Conservation (phyloP, 1,140 invertebrate genomes). For the Eufriesea mexicana region DNA sequence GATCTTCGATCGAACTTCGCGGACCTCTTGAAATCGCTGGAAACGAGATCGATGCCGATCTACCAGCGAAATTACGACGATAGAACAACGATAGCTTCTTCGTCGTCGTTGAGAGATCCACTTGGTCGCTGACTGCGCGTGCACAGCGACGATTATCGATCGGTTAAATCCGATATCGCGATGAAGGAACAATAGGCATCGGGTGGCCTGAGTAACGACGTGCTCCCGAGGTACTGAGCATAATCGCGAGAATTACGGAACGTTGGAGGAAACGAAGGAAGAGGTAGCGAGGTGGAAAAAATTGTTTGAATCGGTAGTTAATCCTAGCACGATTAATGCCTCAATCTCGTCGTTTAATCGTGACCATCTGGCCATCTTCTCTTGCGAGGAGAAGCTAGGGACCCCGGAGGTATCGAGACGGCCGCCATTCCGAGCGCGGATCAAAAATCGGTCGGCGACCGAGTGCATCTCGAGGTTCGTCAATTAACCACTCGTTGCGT, state of each 20-base stretch:
- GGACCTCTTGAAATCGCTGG: neutral
- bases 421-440: neutral
- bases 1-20: neutral
- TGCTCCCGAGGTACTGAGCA: neutral
- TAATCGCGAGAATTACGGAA: neutral
- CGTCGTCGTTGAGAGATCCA: neutral
- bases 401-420: neutral
- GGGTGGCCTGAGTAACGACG: neutral
- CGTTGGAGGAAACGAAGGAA: neutral
- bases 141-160: neutral
- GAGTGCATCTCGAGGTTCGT: slow-evolving; percentile 27
- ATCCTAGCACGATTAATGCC: neutral
- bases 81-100: neutral
- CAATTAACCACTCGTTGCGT: slow-evolving; percentile 39
- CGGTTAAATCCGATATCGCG: neutral
- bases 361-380: neutral
- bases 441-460: slow-evolving; percentile 12
- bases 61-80: neutral
- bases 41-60: neutral
- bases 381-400: no score
- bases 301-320: neutral
- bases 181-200: neutral
- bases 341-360: neutral
- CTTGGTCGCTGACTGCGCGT: neutral
- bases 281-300: neutral